A percentile compares a stretch with the other conserved stretches of the same genome.
These are phyloP conservation scores for Emydocephalus ijimae DNA, from an alignment of 2,113 vertebrate genomes.

Conservation along the genomic window DNA sequence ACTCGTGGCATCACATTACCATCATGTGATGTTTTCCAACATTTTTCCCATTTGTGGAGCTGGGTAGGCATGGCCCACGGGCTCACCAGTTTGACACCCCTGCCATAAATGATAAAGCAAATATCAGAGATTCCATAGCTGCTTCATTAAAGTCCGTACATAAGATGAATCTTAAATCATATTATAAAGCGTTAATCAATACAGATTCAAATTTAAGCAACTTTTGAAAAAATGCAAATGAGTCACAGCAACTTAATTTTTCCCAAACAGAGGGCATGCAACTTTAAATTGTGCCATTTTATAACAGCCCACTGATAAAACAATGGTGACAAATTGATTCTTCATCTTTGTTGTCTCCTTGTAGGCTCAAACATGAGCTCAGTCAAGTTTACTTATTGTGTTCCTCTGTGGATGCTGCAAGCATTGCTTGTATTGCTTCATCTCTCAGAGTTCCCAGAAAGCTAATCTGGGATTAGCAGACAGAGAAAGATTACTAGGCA, in stretches of 20 bases:
- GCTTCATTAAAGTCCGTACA: neutral
- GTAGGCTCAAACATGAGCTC: neutral
- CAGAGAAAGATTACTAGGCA: neutral
- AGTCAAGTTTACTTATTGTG: neutral
- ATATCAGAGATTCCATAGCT: neutral
- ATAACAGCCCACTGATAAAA: neutral
- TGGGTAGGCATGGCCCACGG: no score
- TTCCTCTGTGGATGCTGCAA: neutral
- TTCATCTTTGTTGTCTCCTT: neutral
- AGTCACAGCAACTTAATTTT: neutral
- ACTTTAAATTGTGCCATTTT: neutral
- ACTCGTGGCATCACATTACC: no score
- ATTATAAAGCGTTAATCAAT: neutral
- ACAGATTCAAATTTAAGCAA: neutral
- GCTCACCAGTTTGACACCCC: no score
- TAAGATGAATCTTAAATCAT: neutral
- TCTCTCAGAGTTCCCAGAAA: neutral
- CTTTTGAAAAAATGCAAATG: neutral
- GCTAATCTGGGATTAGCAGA: neutral
- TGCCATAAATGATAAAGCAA: neutral
- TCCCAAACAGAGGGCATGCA: neutral
- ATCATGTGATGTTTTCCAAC: no score
- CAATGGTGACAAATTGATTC: neutral
- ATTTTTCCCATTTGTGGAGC: no score
- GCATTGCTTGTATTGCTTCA: neutral